A percentile compares a stretch with the other conserved stretches of the same genome.
Conservation (phyloP, 1,140 invertebrate genomes). For the Heliconius congener region DNA sequence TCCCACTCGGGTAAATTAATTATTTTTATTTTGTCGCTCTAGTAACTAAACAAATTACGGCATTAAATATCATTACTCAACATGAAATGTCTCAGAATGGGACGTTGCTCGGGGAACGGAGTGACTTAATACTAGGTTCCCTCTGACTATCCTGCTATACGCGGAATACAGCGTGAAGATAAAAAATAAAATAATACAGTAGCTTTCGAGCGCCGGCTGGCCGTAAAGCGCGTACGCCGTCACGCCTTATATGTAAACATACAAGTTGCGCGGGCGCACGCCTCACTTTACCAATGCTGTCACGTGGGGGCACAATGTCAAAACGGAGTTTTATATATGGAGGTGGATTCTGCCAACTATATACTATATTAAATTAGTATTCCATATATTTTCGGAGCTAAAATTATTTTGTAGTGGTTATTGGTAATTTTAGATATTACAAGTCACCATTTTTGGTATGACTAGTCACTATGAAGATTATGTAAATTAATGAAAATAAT, state of each 20-base stretch:
- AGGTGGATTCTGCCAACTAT: constrained; percentile 23
- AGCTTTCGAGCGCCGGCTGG: constrained; percentile 40
- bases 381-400: too few species aligned
- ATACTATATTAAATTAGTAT: background rate
- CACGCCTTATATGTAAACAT: constrained; percentile 55
- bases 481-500: too few species aligned
- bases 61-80: too few species aligned
- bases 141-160: background rate
- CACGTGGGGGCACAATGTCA: constrained; percentile 50
- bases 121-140: background rate
- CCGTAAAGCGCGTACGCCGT: constrained; percentile 50
- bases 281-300: constrained; percentile 33
- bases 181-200: background rate
- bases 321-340: constrained; percentile 40
- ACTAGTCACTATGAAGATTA: too few species aligned
- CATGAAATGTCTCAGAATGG: too few species aligned
- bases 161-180: background rate
- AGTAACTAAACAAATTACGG: too few species aligned
- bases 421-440: too few species aligned
- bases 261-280: constrained; percentile 47
- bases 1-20: too few species aligned
- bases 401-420: too few species aligned
- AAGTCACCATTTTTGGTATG: too few species aligned
- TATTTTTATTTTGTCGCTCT: too few species aligned
- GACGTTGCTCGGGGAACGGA: too few species aligned